Percentiles rank a stretch among this genome's conserved stretches.
Conservation (phyloP, 2,888 invertebrate species). For the Lumbricus terrestris region DNA sequence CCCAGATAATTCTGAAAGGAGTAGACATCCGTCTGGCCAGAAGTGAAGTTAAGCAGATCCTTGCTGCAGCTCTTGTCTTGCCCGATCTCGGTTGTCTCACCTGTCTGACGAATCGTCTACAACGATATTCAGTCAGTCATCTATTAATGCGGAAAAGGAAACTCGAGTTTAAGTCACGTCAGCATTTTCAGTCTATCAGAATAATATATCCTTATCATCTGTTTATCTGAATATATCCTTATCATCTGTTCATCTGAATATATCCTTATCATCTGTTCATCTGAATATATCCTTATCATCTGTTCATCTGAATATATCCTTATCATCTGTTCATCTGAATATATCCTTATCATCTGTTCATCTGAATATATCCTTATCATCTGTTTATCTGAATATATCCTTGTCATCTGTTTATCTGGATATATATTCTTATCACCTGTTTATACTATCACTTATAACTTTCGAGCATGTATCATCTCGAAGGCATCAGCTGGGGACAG, state of each 20-base stretch:
- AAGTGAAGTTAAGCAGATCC: slow-evolving; percentile 7
- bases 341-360: too few species aligned
- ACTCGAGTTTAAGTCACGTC: not conserved
- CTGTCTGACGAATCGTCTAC: not conserved
- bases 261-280: too few species aligned
- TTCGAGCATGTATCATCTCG: not conserved
- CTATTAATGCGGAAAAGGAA: accelerated
- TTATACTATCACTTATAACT: not conserved
- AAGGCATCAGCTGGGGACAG: not conserved
- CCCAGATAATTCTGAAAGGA: slow-evolving; percentile 11
- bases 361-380: not conserved
- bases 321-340: too few species aligned
- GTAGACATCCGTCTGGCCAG: not conserved
- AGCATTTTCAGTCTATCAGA: not conserved
- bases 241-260: too few species aligned
- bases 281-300: too few species aligned
- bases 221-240: too few species aligned
- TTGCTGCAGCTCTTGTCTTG: slow-evolving; percentile 14
- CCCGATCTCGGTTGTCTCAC: not conserved
- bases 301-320: too few species aligned
- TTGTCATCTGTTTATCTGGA: too few species aligned
- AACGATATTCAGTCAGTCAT: not conserved
- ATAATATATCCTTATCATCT: not conserved
- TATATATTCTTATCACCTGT: too few species aligned
- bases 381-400: too few species aligned